phyloP scores from a whole-genome alignment of 1,140 invertebrate genomes.

The Tenebrio molitor region DNA sequence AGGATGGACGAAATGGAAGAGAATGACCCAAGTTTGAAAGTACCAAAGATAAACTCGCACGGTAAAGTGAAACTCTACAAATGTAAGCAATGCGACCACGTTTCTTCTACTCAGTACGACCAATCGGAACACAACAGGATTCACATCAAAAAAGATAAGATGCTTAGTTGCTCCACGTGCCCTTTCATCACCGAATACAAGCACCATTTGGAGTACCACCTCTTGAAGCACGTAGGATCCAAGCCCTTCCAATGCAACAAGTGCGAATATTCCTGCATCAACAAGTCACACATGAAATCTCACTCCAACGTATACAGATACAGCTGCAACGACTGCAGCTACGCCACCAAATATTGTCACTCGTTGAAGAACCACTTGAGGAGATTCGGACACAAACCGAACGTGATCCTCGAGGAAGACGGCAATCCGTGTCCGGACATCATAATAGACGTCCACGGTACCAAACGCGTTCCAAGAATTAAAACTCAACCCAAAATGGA shows the following conservation, averaged over 20 bases:
- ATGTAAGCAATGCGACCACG: slow-evolving; percentile 93
- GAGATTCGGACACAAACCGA: slow-evolving; percentile 91
- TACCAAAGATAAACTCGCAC: slow-evolving; percentile 83
- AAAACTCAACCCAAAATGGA: slow-evolving; percentile 65
- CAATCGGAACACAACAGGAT: slow-evolving; percentile 93
- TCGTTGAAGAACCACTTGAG: slow-evolving; percentile 95
- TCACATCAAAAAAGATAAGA: slow-evolving; percentile 95
- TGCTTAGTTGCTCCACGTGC: slow-evolving; percentile 92
- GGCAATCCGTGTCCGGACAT: slow-evolving; percentile 88
- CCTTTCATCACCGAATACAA: slow-evolving; percentile 99
- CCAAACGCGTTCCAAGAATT: slow-evolving; percentile 84
- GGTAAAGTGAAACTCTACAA: slow-evolving; percentile 91
- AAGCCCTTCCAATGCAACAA: slow-evolving; percentile 98
- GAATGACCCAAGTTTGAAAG: slow-evolving; percentile 75
- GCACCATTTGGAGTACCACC: slow-evolving; percentile 98
- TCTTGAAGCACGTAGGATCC: slow-evolving; percentile 94
- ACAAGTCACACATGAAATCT: slow-evolving; percentile 98
- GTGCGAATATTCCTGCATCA: slow-evolving; percentile 95
- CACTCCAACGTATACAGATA: slow-evolving; percentile 98
- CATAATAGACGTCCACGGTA: slow-evolving; percentile 93
- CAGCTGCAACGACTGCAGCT: slow-evolving; percentile 94
- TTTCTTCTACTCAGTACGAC: slow-evolving; percentile 88
- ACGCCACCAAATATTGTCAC: slow-evolving; percentile 98
- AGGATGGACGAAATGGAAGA: slow-evolving; percentile 62
- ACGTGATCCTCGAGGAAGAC: slow-evolving; percentile 88